Evolutionary conservation across 30 jellyfish, hydroid and myxozoan genomes (phyloP).

Genomic region (Chrysaora quinquecirrha): DNA sequence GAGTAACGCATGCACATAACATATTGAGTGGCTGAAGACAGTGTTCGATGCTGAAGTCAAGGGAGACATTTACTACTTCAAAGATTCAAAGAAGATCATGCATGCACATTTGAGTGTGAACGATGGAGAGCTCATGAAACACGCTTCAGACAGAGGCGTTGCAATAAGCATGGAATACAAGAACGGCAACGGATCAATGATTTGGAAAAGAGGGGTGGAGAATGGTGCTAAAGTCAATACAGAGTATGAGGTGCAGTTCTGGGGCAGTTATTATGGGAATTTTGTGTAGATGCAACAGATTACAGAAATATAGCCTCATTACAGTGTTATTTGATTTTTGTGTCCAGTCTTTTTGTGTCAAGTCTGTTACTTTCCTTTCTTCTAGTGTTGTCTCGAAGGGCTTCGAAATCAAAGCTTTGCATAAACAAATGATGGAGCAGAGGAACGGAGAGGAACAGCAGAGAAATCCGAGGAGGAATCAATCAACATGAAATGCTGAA

Average conservation of each 20-base stretch:
- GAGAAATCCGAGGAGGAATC: too few relatives aligned
- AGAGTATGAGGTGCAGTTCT: conserved; percentile 46
- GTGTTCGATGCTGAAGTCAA: conserved; percentile 52
- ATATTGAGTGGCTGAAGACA: conserved; percentile 44
- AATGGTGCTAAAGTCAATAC: conserved; percentile 37
- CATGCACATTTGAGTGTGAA: conserved; percentile 43
- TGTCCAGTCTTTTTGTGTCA: too few relatives aligned
- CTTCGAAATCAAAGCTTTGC: too few relatives aligned
- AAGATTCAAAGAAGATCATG: conserved; percentile 40
- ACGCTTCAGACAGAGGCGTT: conserved; percentile 33
- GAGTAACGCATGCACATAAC: conserved; percentile 35
- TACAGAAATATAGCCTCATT: too few relatives aligned
- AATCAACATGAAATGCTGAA: too few relatives aligned
- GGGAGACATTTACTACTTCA: conserved; percentile 42
- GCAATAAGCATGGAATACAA: conserved; percentile 25
- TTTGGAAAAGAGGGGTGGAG: conserved; percentile 38
- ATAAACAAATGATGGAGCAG: too few relatives aligned
- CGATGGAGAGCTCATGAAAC: conserved; percentile 43
- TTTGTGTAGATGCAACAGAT: too few relatives aligned
- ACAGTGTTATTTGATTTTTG: too few relatives aligned
- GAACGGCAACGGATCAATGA: conserved; percentile 27
- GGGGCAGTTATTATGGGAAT: too few relatives aligned
- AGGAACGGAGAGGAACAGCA: too few relatives aligned
- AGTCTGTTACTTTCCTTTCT: too few relatives aligned
- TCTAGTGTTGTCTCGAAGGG: too few relatives aligned